Evolutionary conservation across 2,888 invertebrate genomes (phyloP).

Genomic region (Heliconius aoede): DNA sequence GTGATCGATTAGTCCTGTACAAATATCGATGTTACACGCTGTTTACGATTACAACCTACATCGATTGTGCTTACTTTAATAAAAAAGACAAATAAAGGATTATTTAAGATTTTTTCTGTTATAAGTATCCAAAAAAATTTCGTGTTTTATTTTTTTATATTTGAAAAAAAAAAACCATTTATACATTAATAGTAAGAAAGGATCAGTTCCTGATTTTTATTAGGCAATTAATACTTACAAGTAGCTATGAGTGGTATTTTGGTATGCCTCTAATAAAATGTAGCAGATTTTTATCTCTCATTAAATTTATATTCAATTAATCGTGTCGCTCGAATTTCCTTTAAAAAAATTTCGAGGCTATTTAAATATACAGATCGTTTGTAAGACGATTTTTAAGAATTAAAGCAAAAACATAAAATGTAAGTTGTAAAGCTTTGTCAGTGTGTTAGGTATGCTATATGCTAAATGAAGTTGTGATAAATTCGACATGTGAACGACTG

Average conservation of each 20-base stretch:
- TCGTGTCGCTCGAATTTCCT: neutral
- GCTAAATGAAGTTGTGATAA: slow-evolving; percentile 18
- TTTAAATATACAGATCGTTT: neutral
- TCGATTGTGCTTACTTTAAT: slow-evolving; percentile 24
- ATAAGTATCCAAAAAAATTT: no score
- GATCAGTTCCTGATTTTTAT: neutral
- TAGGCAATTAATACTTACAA: slow-evolving; percentile 6
- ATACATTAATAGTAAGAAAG: neutral
- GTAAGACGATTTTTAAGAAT: neutral
- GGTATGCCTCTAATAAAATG: slow-evolving; percentile 3
- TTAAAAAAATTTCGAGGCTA: neutral
- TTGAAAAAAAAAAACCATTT: neutral
- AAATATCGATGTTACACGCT: slow-evolving; percentile 37
- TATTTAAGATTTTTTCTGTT: neutral
- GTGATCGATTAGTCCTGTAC: slow-evolving; percentile 41
- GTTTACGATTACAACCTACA: slow-evolving; percentile 33
- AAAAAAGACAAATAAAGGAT: slow-evolving; percentile 6
- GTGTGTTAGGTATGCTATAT: slow-evolving; percentile 28
- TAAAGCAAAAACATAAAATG: neutral
- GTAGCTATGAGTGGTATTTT: neutral
- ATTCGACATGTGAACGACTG: neutral
- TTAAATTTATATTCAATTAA: slow-evolving; percentile 6
- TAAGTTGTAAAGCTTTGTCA: slow-evolving; percentile 21
- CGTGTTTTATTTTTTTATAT: neutral
- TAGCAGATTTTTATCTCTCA: slow-evolving; percentile 23